Base-by-base conservation (phyloP, 2,797 vertebrate genomes). In the Poeciliopsis gracilis region DNA sequence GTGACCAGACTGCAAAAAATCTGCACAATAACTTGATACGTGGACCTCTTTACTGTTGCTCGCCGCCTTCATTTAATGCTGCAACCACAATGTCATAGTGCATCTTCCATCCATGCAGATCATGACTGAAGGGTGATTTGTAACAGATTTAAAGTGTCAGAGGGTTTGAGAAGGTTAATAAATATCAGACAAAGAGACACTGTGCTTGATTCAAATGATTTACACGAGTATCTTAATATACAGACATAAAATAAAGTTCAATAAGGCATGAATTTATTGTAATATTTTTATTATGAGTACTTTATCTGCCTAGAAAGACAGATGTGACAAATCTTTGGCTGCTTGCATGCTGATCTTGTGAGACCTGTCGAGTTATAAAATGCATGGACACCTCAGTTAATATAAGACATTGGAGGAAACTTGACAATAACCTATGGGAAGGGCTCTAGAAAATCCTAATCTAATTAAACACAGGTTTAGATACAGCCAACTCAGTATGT, bases 21-120 rank as follows among this genome's bases (percentile, higher is more conserved):
- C 80, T 75, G n/a, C 75, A 93, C 88, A 91, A 91, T 82, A 86
- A 90, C 77, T 70, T 83, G 77, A 89, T 84, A 76, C 82, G 77
- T 72, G 70, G 72, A 61, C 78, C 78, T 53, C 43, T 49, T 88
- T 81, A 66, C 74, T 59, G 57, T 72, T 33, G 3, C 75, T 86
- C 76, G 72, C 57, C 25, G 46, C 79, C 78, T 74, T 79, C 82
- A 87, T 86, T 88, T 87, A 87, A 85, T 76, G 79, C 82, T 61
- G 78, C 49, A 63, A 73, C 79, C 80, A 71, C 57, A 79, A 75
- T 87, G 88, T 82, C 86, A 89, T 53, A 46, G 67, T 2, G 18
- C 63, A 49, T 72, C 71, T 73, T 59, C 9, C 71, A n/a, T 77
- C 33, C 38, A 61, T 59, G 38, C 36, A 77, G 53, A 77, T 71